These are phyloP conservation scores for Trachemys scripta DNA, from an alignment of 2,113 vertebrate genomes.

Conservation along the genomic window DNA sequence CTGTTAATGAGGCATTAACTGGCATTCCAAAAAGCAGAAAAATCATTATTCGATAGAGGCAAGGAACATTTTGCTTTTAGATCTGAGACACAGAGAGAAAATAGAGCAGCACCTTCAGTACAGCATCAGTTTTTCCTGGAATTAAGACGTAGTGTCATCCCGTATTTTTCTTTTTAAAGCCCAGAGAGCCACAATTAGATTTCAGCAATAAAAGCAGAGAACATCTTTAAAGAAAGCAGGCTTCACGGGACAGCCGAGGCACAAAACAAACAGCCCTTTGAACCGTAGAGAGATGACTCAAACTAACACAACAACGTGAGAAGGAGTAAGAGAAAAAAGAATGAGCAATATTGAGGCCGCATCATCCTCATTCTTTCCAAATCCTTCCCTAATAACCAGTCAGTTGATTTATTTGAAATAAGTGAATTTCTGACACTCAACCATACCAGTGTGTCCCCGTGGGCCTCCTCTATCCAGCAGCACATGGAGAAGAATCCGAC, in stretches of 20 bases:
- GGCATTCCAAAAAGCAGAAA: background rate
- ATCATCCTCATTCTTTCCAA: background rate
- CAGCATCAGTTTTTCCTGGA: conserved; percentile 20
- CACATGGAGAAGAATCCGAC: background rate
- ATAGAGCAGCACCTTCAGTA: background rate
- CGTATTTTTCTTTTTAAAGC: conserved; percentile 64
- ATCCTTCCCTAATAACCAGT: background rate
- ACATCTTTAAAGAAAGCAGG: background rate
- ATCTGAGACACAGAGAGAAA: conserved; percentile 7
- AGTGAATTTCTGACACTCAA: background rate
- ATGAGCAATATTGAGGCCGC: background rate
- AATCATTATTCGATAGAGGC: fast-evolving
- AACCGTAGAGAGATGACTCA: conserved; percentile 23
- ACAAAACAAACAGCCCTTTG: conserved; percentile 33
- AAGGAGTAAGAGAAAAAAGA: background rate
- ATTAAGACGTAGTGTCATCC: conserved; percentile 44
- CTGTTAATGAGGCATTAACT: background rate
- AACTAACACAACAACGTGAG: background rate
- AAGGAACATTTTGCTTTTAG: conserved; percentile 17
- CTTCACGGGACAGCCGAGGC: conserved; percentile 15
- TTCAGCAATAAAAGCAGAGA: conserved; percentile 15
- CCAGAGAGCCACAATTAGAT: conserved; percentile 33
- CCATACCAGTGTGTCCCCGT: background rate
- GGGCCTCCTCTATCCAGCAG: background rate
- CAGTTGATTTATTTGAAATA: background rate